Base-by-base conservation (phyloP, 2,888 invertebrate genomes). In the Machimus rusticus region DNA sequence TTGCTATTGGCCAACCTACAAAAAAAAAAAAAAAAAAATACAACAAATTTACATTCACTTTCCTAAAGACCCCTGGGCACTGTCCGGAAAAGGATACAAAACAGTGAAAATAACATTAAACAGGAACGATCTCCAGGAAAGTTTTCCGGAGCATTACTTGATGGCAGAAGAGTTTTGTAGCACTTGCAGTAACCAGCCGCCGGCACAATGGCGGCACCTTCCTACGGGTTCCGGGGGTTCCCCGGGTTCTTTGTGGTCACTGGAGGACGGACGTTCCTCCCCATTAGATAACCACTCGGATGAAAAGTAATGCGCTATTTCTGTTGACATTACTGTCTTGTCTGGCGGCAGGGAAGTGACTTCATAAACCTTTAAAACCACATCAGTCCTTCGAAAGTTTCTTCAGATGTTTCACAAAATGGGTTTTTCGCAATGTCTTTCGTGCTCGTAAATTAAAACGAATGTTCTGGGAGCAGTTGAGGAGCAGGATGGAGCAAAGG, bases 261-360 rank as follows among this genome's bases (percentile, higher is more conserved):
- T 39, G 39, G 39, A 39, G 9, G 39, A 12, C 57, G 43, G 77
- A 43, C n/a, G 77, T 77, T 77, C n/a, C 77, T 39, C 37, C 34
- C 77, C 77, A 77, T 77, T 77, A 77, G 39, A 34, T 77, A 39
- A 77, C 77, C 77, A 77, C 77, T 77, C 77, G 39, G 39, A 77
- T 39, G 77, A 77, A 77, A 34, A 77, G 39, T 39, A 77, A 19
- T 77, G 37, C 16, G 34, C 19, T 43, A 77, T 39, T 77, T 77
- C 43, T 77, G 77, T 77, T 77, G 77, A 77, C 37, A 39, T 74
- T 77, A 39, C 19, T 39, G 37, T 77, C 12, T 39, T 9, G 19
- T 16, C 39, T 43, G 16, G 37, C 57, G 57, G 57, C 19, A 57
- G 57, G 57, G 57, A 37, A 74, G 74, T 31, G 74, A 74, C 77